Conservation (phyloP, 2,113 vertebrate species). For the Hypanus sabinus region DNA sequence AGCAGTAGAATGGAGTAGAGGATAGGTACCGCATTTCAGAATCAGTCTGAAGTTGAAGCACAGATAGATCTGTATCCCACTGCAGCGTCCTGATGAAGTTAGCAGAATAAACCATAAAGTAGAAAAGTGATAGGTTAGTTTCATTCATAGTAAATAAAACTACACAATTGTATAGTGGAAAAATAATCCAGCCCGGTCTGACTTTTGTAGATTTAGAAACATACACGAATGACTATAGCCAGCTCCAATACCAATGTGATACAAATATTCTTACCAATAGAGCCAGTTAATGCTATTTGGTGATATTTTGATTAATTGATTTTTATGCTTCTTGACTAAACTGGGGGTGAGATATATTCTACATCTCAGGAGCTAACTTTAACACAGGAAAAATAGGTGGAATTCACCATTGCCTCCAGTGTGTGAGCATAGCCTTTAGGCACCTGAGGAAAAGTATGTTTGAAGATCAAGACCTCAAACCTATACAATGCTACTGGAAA, state of each 20-base stretch:
- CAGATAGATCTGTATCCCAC: conserved; percentile 32
- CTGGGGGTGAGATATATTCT: not conserved
- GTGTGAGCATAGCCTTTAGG: too few relatives aligned
- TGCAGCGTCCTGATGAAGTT: conserved; percentile 30
- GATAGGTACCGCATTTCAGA: conserved; percentile 35
- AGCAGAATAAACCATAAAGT: conserved; percentile 19
- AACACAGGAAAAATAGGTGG: too few relatives aligned
- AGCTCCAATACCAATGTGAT: not conserved
- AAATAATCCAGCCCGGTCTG: not conserved
- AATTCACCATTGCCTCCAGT: too few relatives aligned
- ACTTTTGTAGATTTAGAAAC: not conserved
- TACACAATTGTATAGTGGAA: not conserved
- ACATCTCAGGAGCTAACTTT: too few relatives aligned
- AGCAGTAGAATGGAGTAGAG: conserved; percentile 1
- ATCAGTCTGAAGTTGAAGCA: conserved; percentile 33
- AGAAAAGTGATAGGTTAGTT: conserved; percentile 29
- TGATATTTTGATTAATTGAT: not conserved
- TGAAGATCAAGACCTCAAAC: too few relatives aligned
- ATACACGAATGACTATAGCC: not conserved
- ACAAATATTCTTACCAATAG: not conserved
- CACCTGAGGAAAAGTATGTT: too few relatives aligned
- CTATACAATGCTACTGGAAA: too few relatives aligned
- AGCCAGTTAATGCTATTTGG: not conserved
- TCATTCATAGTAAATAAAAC: conserved; percentile 11
- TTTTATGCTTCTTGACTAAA: not conserved